Evolutionary conservation across 2,888 invertebrate genomes (phyloP), one percentile per base, ranked within the genome.

Genomic region (Lasioglossum zephyrum): DNA sequence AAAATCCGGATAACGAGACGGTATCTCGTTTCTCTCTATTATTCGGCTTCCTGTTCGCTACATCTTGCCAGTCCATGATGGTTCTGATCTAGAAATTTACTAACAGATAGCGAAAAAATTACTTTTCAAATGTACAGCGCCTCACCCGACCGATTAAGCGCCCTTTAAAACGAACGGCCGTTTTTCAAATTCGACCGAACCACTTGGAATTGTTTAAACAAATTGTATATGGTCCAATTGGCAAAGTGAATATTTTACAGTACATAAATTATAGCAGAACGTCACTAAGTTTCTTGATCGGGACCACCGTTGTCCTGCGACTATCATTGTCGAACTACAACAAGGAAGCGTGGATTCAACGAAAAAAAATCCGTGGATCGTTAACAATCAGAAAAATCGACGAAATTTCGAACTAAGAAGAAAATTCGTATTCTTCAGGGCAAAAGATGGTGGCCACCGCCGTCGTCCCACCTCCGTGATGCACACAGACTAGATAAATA

Each of bases 401-500:
- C 11, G 39, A 41, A 41, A n/a, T 22, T 36, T n/a, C 22, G 66
- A 44, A 77, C 75, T 63, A 77, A 70, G 53, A 39, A 57, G 11
- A 57, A 53, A 73, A 53, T 60, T 72, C 53, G 47, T 31, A 36
- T 76, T 77, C 47, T 41, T 49, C 73, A 18, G 53, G 82, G 74
- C 26, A 77, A 73, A 66, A n/a, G 41, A 85, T 69, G 73, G 47
- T 69, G 79, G 72, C 57, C 73, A 73, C 49, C 13, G 44, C 79
- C 36, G 78, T 70, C 47, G 69, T 85, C 82, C 60, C 80, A 79
- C 76, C 82, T 77, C 63, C 79, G 60, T 73, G 80, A 73, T 79
- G 49, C 83, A 73, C 73, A 74, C 79, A 83, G 88, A 89, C 88
- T 89, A 89, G 88, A 89, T 89, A 85, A 57, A 86, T 87, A 79